Evolutionary conservation across 2,113 vertebrate genomes (phyloP).

Genomic region (Coreoperca whiteheadi): DNA sequence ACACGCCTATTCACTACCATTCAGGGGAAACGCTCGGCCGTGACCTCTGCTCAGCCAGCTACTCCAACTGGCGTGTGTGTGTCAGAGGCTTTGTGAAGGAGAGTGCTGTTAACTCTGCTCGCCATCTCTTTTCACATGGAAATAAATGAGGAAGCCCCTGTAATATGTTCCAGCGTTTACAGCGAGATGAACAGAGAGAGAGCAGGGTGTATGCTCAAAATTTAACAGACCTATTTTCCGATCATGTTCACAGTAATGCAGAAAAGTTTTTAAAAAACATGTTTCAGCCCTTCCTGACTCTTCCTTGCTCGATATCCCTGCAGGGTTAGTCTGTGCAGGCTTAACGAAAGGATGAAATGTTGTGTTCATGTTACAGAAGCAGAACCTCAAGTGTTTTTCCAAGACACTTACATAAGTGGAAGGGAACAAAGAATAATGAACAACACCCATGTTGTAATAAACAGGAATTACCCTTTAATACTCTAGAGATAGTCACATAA

Average conservation of each 20-base stretch:
- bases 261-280: neutral
- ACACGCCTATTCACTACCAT: slow-evolving; percentile 86
- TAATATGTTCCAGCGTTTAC: slow-evolving; percentile 48
- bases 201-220: neutral
- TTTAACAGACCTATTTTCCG: slow-evolving; percentile 6
- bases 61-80: slow-evolving; percentile 26
- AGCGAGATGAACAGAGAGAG: slow-evolving; percentile 28
- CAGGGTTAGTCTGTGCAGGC: too few species aligned
- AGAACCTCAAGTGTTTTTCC: too few species aligned
- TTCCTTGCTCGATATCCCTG: too few species aligned
- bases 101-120: slow-evolving; percentile 48
- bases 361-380: too few species aligned
- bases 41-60: slow-evolving; percentile 79
- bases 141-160: slow-evolving; percentile 64
- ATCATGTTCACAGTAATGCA: neutral
- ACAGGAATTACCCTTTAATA: neutral
- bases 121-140: slow-evolving; percentile 84
- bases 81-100: slow-evolving; percentile 42
- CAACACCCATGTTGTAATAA: neutral
- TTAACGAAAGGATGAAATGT: too few species aligned
- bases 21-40: slow-evolving; percentile 85
- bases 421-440: neutral
- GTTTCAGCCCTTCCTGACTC: neutral
- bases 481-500: neutral
- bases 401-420: neutral